A percentile compares a stretch with the other conserved stretches of the same genome.
These are phyloP conservation scores for Piscicola geometra DNA, from an alignment of 2,888 invertebrate species.

Conservation along the genomic window DNA sequence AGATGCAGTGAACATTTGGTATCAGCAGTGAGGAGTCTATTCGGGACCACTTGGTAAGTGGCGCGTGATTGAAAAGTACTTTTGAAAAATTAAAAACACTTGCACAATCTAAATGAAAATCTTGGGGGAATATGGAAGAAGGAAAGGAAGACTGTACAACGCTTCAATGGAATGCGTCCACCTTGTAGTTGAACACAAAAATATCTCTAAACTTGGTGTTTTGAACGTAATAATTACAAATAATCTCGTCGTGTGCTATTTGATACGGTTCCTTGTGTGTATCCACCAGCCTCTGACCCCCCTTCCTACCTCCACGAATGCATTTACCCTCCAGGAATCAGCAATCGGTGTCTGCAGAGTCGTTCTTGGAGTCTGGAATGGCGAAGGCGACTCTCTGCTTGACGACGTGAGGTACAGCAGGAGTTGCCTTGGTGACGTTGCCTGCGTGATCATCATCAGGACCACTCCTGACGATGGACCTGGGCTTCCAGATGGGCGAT, in stretches of 20 bases:
- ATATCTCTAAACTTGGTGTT: no score
- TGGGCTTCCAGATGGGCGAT: slow-evolving; percentile 97
- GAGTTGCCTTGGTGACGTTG: neutral
- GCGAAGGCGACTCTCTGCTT: slow-evolving; percentile 34
- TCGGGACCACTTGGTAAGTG: no score
- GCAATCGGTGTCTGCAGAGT: slow-evolving; percentile 28
- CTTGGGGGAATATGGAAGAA: no score
- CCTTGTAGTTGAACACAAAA: neutral
- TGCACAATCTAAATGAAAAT: no score
- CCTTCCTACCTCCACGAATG: neutral
- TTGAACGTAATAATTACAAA: no score
- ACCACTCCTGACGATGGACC: slow-evolving; percentile 54
- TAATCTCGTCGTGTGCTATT: no score
- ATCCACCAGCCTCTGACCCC: neutral
- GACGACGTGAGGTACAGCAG: neutral
- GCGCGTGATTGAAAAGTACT: no score
- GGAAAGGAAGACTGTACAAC: no score
- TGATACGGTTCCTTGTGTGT: no score
- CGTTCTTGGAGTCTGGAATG: slow-evolving; percentile 14
- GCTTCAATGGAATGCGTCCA: neutral
- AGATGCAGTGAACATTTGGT: no score
- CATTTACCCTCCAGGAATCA: neutral
- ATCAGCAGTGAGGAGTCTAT: no score
- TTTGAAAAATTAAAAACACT: no score
- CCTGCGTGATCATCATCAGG: neutral